Percentiles rank a stretch among this genome's conserved stretches.
Conservation (phyloP, 2,113 vertebrate species). For the Brachyhypopomus gauderio region DNA sequence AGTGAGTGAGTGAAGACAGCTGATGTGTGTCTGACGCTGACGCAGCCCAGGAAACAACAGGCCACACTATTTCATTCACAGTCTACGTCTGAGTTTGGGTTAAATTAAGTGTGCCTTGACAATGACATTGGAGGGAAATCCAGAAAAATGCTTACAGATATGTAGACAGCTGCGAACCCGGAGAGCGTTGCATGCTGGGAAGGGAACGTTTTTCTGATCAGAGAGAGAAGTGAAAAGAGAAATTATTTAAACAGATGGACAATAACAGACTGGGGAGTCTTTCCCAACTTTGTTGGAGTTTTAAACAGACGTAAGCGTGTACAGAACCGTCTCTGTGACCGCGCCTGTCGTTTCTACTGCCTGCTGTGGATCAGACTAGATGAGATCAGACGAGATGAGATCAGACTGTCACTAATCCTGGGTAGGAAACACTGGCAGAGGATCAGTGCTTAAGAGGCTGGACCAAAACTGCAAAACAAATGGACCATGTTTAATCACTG, state of each 20-base stretch:
- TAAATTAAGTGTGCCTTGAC: not conserved
- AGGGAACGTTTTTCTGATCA: constrained; percentile 74
- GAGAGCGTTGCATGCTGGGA: constrained; percentile 78
- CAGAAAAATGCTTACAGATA: constrained; percentile 68
- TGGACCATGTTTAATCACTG: no score
- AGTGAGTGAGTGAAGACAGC: not conserved
- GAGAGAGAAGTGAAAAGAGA: constrained; percentile 16
- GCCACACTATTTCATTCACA: not conserved
- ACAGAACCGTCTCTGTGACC: no score
- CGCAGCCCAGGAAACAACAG: not conserved
- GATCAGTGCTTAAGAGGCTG: no score
- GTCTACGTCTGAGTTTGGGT: not conserved
- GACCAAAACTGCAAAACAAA: no score
- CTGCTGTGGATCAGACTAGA: no score
- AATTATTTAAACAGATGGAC: no score
- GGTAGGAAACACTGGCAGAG: not conserved
- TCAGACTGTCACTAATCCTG: no score
- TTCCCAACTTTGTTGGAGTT: no score
- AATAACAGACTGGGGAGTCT: no score
- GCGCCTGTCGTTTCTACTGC: no score
- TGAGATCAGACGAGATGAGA: no score
- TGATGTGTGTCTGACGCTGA: constrained; percentile 3
- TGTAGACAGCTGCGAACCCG: constrained; percentile 76
- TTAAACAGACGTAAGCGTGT: no score
- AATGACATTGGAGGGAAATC: not conserved